Conservation (phyloP, 2,113 vertebrate species). For the Cathartes aura region DNA sequence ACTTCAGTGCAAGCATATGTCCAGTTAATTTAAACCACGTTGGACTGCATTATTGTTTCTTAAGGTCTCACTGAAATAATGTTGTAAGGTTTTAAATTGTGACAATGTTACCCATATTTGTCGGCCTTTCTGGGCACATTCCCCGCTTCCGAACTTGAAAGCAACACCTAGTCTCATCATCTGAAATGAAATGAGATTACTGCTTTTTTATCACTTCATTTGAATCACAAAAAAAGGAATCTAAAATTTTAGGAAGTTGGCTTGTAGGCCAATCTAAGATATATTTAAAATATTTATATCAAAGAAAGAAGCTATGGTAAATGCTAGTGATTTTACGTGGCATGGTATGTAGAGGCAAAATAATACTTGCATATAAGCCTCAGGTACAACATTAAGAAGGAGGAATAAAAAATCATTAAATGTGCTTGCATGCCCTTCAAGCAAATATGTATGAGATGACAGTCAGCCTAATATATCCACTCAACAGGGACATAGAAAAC, state of each 20-base stretch:
- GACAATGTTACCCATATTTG: not conserved
- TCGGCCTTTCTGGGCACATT: not conserved
- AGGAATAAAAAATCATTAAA: not conserved
- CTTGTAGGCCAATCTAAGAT: not conserved
- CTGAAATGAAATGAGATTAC: not conserved
- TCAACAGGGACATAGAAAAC: not conserved
- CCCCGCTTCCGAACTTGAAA: not conserved
- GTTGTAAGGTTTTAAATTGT: not conserved
- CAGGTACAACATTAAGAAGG: not conserved
- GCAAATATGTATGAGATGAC: not conserved
- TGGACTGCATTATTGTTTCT: slow-evolving; percentile 29
- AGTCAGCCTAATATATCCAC: not conserved
- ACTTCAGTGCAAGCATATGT: not conserved
- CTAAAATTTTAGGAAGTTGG: slow-evolving; percentile 3
- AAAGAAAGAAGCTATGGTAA: not conserved
- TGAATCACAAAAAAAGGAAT: slow-evolving; percentile 13
- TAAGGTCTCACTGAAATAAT: not conserved
- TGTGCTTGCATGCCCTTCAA: not conserved
- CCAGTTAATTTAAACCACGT: slow-evolving; percentile 61
- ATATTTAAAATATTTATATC: not conserved
- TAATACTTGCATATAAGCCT: not conserved
- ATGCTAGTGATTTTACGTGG: not conserved
- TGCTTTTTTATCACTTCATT: slow-evolving; percentile 31
- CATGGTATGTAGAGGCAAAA: not conserved
- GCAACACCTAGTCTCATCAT: not conserved